phyloP scores from a whole-genome alignment of 2,113 vertebrate species.

The Myotis brandtii region DNA sequence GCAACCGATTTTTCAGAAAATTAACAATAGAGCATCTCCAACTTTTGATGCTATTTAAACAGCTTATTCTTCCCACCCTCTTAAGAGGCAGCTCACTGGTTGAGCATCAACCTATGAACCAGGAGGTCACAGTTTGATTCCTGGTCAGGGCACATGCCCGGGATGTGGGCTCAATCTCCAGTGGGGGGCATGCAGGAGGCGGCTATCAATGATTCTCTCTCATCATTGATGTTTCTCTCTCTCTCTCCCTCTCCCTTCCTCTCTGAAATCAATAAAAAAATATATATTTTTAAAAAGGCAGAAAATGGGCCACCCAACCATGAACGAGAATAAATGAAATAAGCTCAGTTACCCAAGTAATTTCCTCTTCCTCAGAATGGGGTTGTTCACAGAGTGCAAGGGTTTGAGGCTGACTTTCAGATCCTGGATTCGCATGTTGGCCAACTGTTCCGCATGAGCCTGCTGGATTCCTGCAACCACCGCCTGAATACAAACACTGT shows the following conservation, averaged over 20 bases:
- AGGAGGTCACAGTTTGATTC: too few relatives aligned
- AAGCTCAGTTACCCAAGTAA: conserved; percentile 91
- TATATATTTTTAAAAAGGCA: background rate
- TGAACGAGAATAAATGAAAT: background rate
- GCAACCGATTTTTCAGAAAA: conserved; percentile 41
- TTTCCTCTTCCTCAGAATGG: conserved; percentile 98
- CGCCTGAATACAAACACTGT: conserved; percentile 86
- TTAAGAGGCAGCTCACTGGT: background rate
- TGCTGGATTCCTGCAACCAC: conserved; percentile 99
- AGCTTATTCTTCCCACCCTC: background rate
- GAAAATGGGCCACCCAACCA: background rate
- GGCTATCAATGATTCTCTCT: too few relatives aligned
- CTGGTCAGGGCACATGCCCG: too few relatives aligned
- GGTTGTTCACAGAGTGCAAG: conserved; percentile 98
- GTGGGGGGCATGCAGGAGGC: too few relatives aligned
- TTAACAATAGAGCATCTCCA: background rate
- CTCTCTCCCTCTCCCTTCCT: too few relatives aligned
- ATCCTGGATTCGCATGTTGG: conserved; percentile 99
- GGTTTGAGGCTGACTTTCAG: conserved; percentile 98
- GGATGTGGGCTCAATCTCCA: too few relatives aligned
- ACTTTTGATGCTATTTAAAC: background rate
- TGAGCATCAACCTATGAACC: too few relatives aligned
- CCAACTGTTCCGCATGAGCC: conserved; percentile 97
- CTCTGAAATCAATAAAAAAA: too few relatives aligned
- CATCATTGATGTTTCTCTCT: too few relatives aligned